Evolutionary conservation across 2,797 vertebrate species (phyloP).

Genomic region (Peromyscus aztecus): DNA sequence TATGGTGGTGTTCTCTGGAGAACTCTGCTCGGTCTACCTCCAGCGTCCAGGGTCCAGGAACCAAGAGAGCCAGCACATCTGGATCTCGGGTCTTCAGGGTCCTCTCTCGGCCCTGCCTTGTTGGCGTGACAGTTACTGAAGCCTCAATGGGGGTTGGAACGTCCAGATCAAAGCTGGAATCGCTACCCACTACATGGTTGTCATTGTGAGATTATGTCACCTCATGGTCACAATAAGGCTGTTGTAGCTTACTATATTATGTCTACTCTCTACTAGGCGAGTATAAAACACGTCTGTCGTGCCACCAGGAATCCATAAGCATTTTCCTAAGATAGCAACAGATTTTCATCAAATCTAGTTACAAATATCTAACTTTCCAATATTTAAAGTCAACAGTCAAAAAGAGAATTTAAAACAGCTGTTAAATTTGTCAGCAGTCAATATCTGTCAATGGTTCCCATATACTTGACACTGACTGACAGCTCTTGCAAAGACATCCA

Average conservation of each 20-base stretch:
- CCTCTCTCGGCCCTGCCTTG: no score
- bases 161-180: no score
- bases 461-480: neutral
- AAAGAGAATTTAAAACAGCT: constrained; percentile 19
- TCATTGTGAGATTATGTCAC: neutral
- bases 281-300: neutral
- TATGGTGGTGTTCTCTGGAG: no score
- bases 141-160: no score
- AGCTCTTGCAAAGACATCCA: constrained; percentile 50
- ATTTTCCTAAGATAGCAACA: constrained; percentile 17
- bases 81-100: no score
- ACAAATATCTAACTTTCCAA: neutral
- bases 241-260: neutral
- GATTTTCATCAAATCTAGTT: constrained; percentile 5
- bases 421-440: constrained; percentile 27
- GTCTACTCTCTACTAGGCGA: constrained; percentile 38
- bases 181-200: no score
- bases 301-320: constrained; percentile 29
- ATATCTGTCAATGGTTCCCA: neutral
- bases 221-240: neutral
- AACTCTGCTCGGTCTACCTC: no score
- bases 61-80: no score
- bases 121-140: no score
- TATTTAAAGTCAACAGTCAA: neutral
- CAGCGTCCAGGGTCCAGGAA: no score